These are phyloP conservation scores for Yasuhikotakia modesta DNA, from an alignment of 2,797 vertebrate species.

Conservation along the genomic window DNA sequence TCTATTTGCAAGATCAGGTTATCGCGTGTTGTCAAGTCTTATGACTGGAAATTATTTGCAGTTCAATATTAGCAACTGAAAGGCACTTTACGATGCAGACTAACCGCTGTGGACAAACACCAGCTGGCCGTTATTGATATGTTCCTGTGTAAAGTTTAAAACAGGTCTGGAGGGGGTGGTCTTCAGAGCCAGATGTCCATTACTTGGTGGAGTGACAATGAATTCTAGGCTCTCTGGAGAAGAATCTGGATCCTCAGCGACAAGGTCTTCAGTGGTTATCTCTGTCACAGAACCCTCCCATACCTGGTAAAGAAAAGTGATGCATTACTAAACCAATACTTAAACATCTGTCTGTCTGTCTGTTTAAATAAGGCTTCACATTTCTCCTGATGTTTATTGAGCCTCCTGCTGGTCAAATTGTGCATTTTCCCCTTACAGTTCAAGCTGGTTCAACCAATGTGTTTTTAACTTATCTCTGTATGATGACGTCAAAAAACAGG, in stretches of 20 bases:
- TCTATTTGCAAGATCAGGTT: background rate
- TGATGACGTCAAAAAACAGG: background rate
- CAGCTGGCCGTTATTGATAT: slow-evolving; percentile 79
- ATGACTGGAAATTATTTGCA: background rate
- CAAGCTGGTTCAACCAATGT: background rate
- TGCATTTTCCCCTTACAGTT: slow-evolving; percentile 2
- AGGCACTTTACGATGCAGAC: background rate
- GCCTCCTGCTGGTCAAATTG: slow-evolving; percentile 55
- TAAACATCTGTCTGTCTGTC: background rate
- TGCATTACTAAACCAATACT: background rate
- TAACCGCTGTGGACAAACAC: slow-evolving; percentile 85
- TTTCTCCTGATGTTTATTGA: slow-evolving; percentile 18
- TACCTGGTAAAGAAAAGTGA: slow-evolving; percentile 71
- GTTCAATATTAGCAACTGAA: background rate
- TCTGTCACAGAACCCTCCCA: slow-evolving; percentile 85
- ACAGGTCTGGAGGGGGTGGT: slow-evolving; percentile 77
- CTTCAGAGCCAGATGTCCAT: slow-evolving; percentile 85
- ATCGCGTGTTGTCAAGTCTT: background rate
- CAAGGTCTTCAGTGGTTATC: slow-evolving; percentile 80
- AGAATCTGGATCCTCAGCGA: slow-evolving; percentile 83
- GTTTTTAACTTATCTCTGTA: background rate
- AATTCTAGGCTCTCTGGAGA: slow-evolving; percentile 78
- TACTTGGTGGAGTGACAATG: slow-evolving; percentile 83
- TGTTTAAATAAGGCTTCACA: background rate
- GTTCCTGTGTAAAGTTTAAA: slow-evolving; percentile 87